These are phyloP conservation scores for Heteromurus nitidus DNA, from an alignment of 2,888 invertebrate species.

Conservation along the genomic window DNA sequence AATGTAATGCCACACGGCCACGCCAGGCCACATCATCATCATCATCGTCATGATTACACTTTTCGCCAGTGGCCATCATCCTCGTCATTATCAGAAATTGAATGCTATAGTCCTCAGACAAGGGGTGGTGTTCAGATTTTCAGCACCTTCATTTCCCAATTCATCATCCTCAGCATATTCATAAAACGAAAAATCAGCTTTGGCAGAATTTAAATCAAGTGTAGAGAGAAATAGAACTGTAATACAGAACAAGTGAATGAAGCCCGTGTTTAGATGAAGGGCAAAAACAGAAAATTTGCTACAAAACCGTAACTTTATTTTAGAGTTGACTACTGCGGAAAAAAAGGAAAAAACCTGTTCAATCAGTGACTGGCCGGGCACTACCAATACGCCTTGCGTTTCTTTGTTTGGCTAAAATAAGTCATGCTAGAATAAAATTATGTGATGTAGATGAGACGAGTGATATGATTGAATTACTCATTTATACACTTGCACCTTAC, in stretches of 20 bases:
- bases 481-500: background rate
- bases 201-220: background rate
- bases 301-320: background rate
- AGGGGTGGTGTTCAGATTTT: conserved; percentile 16
- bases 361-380: background rate
- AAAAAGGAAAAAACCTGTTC: conserved; percentile 14
- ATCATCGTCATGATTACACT: conserved; percentile 3
- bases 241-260: no score
- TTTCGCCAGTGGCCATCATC: conserved; percentile 23
- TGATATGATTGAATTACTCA: background rate
- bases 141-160: conserved; percentile 16
- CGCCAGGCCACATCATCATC: background rate
- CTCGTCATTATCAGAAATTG: conserved; percentile 7
- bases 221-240: no score
- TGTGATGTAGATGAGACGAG: background rate
- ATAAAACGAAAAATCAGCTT: background rate
- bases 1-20: no score
- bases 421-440: no score
- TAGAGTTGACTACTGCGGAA: background rate
- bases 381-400: no score
- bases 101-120: background rate
- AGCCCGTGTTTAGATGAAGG: no score
- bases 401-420: no score
- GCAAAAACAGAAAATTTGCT: no score
- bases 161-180: conserved; percentile 2